phyloP scores from a whole-genome alignment of 2,888 invertebrate genomes.

The Orchesella flavescens region DNA sequence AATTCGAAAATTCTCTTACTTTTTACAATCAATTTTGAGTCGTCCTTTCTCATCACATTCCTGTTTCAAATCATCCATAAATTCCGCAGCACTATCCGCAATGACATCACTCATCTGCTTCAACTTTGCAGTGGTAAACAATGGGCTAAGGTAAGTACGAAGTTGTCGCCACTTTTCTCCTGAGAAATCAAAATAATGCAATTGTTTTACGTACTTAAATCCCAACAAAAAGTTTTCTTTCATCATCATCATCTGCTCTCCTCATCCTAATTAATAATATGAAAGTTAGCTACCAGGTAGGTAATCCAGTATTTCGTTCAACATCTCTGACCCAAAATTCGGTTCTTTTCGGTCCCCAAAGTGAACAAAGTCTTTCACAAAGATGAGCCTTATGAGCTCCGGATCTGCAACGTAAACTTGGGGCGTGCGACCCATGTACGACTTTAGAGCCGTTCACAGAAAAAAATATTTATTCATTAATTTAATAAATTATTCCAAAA shows the following conservation, averaged over 20 bases:
- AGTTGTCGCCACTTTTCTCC: conserved; percentile 71
- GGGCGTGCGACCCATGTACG: conserved; percentile 69
- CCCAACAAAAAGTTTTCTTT: too few species aligned
- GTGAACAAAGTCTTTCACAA: conserved; percentile 68
- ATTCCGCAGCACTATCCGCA: conserved; percentile 58
- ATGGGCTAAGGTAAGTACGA: conserved; percentile 61
- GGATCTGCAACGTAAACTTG: conserved; percentile 70
- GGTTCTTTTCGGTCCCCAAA: conserved; percentile 62
- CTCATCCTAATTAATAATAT: too few species aligned
- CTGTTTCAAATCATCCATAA: conserved; percentile 57
- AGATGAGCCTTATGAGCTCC: conserved; percentile 67
- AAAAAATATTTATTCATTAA: too few species aligned
- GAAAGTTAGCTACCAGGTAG: conserved; percentile 54
- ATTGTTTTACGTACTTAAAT: too few species aligned
- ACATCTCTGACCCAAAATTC: conserved; percentile 61
- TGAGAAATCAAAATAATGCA: conserved; percentile 56
- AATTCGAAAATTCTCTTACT: conserved; percentile 57
- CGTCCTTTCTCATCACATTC: conserved; percentile 59
- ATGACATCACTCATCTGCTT: conserved; percentile 66
- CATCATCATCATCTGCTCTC: too few species aligned
- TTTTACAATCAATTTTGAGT: conserved; percentile 67
- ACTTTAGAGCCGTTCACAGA: conserved; percentile 61
- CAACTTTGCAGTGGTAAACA: conserved; percentile 68
- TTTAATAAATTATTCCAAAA: too few species aligned
- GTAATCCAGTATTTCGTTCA: conserved; percentile 71